Base-by-base conservation (phyloP, 2,888 invertebrate genomes). In the Sesia apiformis region DNA sequence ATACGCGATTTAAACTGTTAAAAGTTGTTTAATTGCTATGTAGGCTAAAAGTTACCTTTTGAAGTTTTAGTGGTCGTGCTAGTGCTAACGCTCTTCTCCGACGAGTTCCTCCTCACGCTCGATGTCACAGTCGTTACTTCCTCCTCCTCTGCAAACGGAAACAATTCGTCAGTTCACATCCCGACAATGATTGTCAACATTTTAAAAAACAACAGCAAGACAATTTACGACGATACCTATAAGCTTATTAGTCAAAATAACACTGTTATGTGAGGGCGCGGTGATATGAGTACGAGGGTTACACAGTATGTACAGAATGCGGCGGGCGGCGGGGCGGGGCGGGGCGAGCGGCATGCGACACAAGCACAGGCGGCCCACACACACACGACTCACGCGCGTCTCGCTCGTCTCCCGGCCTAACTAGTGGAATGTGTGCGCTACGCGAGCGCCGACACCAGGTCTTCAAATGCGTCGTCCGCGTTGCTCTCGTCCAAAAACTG, bases 401-500 rank as follows among this genome's bases (percentile, higher is more conserved):
- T 86, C 85, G 81, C 81, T 83, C 77, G 76, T 71, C 81, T 81
- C 78, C 76, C 74, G 75, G 74, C 74, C 78, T 82, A 81, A 76
- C 81, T 79, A 84, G 82, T 84, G 87, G 87, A 87, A 87, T 87
- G 87, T 83, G 58, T 59, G 68, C 67, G 69, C 65, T 84, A 87
- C 72, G 86, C 82, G 75, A 89, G 86, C 82, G 81, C 90, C 86
- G 91, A 90, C 90, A 96, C 95, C 69, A 97, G 91, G 83, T 94
- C 94, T 79, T 97, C 96, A 90, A 97, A 97, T 65, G 95, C 95
- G 88, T 93, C 94, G 78, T 97, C 97, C 58, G 96, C 94, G 85
- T 96, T 95, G 83, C 90, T 93, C 81, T 95, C 95, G 81, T 94
- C 95, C 72, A 93, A 90, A 74, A 91, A 84, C 73, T 91, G 83